Conservation (phyloP, 2,888 invertebrate species). For the Melanotus villosus region DNA sequence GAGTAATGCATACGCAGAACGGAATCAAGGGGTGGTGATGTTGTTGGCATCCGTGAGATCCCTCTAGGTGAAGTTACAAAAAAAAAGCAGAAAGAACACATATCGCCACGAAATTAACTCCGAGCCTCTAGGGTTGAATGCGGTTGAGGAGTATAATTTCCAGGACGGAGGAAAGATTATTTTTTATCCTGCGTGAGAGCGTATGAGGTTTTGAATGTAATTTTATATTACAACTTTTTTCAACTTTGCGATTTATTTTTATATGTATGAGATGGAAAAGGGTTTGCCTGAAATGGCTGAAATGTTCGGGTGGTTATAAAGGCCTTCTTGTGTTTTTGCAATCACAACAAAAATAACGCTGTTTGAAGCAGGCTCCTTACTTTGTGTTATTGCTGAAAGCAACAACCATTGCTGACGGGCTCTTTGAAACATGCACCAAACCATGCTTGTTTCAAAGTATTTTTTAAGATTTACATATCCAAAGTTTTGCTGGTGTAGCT, state of each 20-base stretch:
- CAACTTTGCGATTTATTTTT: not conserved
- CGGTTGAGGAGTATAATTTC: constrained; percentile 1
- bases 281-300: too few species aligned
- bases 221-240: not conserved
- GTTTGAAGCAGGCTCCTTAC: too few species aligned
- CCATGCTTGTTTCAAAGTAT: too few species aligned
- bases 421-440: too few species aligned
- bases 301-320: too few species aligned
- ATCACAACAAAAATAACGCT: too few species aligned
- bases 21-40: not conserved
- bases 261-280: not conserved
- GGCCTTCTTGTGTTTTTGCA: too few species aligned
- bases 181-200: constrained; percentile 2
- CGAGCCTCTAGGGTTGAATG: constrained; percentile 6
- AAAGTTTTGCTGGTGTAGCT: too few species aligned
- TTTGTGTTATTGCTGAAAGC: too few species aligned
- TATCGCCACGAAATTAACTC: constrained; percentile 3
- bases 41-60: not conserved
- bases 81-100: constrained; percentile 6
- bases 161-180: constrained; percentile 10
- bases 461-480: too few species aligned
- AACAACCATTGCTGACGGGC: too few species aligned
- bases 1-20: constrained; percentile 31
- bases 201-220: too few species aligned
- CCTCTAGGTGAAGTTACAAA: constrained; percentile 12